Percentiles rank a stretch among this genome's conserved stretches.
These are phyloP conservation scores for Anguilla anguilla DNA, from an alignment of 2,797 vertebrate species.

Conservation along the genomic window DNA sequence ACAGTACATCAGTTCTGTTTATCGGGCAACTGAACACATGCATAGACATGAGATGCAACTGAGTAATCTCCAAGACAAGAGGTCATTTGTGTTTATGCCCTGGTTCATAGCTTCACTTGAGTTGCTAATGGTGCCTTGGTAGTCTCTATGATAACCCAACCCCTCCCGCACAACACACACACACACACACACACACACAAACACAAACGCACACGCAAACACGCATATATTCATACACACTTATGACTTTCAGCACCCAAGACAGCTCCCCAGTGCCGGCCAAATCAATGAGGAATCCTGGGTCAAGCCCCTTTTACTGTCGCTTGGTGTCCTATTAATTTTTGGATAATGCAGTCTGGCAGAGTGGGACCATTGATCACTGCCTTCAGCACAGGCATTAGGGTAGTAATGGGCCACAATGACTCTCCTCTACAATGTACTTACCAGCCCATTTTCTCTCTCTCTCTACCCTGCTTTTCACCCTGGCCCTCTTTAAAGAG, in stretches of 20 bases:
- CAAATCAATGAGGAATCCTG: slow-evolving; percentile 31
- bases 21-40: background rate
- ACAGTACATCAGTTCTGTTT: background rate
- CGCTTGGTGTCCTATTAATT: background rate
- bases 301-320: background rate
- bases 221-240: background rate
- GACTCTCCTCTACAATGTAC: slow-evolving; percentile 20
- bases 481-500: background rate
- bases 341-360: slow-evolving; percentile 18
- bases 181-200: background rate
- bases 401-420: background rate
- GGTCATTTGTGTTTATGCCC: background rate
- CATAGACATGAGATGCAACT: background rate
- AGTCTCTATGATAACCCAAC: background rate
- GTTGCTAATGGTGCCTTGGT: background rate
- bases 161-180: background rate
- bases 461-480: background rate
- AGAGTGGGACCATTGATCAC: slow-evolving; percentile 23
- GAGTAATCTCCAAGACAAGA: background rate
- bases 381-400: background rate
- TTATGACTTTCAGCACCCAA: slow-evolving; percentile 23
- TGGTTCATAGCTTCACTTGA: background rate
- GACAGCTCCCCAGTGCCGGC: slow-evolving; percentile 14
- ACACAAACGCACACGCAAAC: too few relatives aligned
- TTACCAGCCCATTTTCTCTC: background rate